Evolutionary conservation across 1,140 invertebrate genomes (phyloP).

Genomic region (Lepidostoma basale): DNA sequence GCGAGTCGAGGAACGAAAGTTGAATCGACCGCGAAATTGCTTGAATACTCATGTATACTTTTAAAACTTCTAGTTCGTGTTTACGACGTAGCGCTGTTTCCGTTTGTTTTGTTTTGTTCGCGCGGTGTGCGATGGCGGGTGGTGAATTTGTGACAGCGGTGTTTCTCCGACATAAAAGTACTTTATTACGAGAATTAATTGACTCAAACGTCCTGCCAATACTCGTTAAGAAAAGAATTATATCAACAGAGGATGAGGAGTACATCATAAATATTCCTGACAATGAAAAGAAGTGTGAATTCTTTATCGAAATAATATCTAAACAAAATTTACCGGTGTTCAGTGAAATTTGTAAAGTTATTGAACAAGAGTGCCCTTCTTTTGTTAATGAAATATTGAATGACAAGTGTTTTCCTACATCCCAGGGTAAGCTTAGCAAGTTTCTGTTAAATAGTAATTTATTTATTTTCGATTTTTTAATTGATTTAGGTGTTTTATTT

Average conservation of each 20-base stretch:
- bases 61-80: too few species aligned
- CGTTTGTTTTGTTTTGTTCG: conserved; percentile 22
- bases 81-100: too few species aligned
- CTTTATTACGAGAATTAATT: conserved; percentile 56
- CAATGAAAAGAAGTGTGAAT: conserved; percentile 57
- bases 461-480: too few species aligned
- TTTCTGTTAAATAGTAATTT: too few species aligned
- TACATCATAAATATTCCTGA: conserved; percentile 55
- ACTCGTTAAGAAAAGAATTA: conserved; percentile 57
- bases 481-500: too few species aligned
- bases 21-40: too few species aligned
- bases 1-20: too few species aligned
- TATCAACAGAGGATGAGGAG: conserved; percentile 56
- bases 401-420: conserved; percentile 49
- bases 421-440: conserved; percentile 22
- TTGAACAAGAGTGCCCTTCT: conserved; percentile 59
- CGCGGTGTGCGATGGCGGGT: conserved; percentile 50
- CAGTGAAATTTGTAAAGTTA: conserved; percentile 55
- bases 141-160: conserved; percentile 55
- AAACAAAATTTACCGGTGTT: conserved; percentile 59
- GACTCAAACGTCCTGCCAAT: conserved; percentile 59
- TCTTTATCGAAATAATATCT: conserved; percentile 59
- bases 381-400: conserved; percentile 57
- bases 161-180: conserved; percentile 54
- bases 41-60: too few species aligned